Percentiles rank a stretch among this genome's conserved stretches.
phyloP scores from a whole-genome alignment of 53 echinoderm and acorn worm species.

The Echinarachnius parma region DNA sequence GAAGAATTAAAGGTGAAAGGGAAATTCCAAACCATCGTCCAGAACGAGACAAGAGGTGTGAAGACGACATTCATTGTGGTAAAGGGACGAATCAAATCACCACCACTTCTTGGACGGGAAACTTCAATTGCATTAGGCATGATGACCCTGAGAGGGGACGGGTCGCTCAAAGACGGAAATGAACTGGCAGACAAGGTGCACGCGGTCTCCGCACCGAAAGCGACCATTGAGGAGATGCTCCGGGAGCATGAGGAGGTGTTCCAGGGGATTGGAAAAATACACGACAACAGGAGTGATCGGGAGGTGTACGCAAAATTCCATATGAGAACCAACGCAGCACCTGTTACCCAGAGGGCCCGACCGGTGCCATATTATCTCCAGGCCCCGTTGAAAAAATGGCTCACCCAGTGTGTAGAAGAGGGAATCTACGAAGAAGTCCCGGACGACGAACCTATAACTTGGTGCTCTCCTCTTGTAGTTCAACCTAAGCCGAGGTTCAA shows the following conservation, averaged over 20 bases:
- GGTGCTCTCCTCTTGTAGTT: constrained; percentile 14
- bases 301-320: constrained; percentile 48
- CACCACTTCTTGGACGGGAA: constrained; percentile 39
- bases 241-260: constrained; percentile 37
- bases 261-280: constrained; percentile 44
- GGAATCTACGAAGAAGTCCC: constrained; percentile 33
- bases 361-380: constrained; percentile 50
- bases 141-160: constrained; percentile 38
- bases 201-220: background rate
- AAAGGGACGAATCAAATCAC: constrained; percentile 43
- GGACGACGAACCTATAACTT: constrained; percentile 20
- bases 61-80: constrained; percentile 52
- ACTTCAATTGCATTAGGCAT: constrained; percentile 27
- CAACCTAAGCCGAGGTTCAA: constrained; percentile 21
- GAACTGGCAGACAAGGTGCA: constrained; percentile 7
- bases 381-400: constrained; percentile 18
- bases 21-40: constrained; percentile 21
- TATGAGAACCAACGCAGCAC: constrained; percentile 42
- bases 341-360: constrained; percentile 46
- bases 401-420: background rate
- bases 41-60: constrained; percentile 43
- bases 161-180: constrained; percentile 3
- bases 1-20: constrained; percentile 43
- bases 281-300: constrained; percentile 24
- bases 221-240: background rate